Evolutionary conservation across 2,888 invertebrate species (phyloP).

Genomic region (Torymus auratus): DNA sequence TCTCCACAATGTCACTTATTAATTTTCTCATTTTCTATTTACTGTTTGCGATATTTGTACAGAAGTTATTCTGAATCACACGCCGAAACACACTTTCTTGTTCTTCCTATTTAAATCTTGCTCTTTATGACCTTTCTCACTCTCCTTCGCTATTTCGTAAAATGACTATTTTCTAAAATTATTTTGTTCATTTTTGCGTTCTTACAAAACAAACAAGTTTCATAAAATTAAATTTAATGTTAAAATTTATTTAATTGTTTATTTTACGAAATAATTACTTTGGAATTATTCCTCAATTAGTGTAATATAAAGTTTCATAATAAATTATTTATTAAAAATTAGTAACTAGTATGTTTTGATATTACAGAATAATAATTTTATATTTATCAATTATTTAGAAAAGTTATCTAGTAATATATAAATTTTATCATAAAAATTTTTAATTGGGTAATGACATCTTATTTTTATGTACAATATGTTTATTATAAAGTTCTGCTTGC

Average conservation of each 20-base stretch:
- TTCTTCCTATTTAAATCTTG: constrained; percentile 26
- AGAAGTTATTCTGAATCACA: constrained; percentile 22
- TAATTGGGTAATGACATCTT: not conserved
- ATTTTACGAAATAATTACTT: too few relatives aligned
- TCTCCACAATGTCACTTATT: constrained; percentile 11
- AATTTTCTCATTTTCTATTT: constrained; percentile 2
- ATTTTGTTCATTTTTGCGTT: not conserved
- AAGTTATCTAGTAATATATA: too few relatives aligned
- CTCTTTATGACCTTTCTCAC: constrained; percentile 36
- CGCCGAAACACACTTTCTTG: constrained; percentile 39
- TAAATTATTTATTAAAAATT: too few relatives aligned
- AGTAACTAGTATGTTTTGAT: too few relatives aligned
- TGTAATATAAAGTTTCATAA: too few relatives aligned
- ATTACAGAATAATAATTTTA: too few relatives aligned
- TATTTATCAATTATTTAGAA: too few relatives aligned
- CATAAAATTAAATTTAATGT: not conserved
- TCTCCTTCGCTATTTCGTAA: constrained; percentile 15
- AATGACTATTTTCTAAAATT: constrained; percentile 3
- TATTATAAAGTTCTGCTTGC: not conserved
- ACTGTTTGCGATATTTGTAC: not conserved
- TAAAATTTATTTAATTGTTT: too few relatives aligned
- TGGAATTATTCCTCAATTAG: too few relatives aligned
- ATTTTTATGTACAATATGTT: not conserved
- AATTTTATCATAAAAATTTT: too few relatives aligned
- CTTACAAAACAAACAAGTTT: not conserved